Percentiles rank a stretch among this genome's conserved stretches.
Evolutionary conservation across 2,797 vertebrate genomes (phyloP).

Genomic region (Oryzias dopingdopingensis): DNA sequence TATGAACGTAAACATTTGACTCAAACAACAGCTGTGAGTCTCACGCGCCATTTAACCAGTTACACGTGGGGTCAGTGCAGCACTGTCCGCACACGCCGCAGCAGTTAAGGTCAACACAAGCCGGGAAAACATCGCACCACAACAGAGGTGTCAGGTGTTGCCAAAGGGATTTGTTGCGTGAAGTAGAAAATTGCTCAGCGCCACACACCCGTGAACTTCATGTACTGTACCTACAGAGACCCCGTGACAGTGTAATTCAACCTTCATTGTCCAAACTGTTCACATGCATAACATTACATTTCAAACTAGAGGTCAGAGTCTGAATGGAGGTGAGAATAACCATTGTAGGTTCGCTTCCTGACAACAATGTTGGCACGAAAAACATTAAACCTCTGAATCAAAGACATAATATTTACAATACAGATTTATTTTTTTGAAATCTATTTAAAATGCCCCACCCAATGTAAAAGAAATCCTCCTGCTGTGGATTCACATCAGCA

Average conservation of each 20-base stretch:
- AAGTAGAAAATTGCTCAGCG: conserved; percentile 29
- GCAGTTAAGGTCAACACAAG: not conserved
- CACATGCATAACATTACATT: not conserved
- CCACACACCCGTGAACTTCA: not conserved
- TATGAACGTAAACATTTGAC: not conserved
- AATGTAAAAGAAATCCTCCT: no score
- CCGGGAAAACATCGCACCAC: conserved; percentile 18
- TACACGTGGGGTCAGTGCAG: not conserved
- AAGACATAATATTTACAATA: no score
- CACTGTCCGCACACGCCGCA: not conserved
- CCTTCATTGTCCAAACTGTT: no score
- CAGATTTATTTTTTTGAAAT: no score
- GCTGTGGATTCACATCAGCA: no score
- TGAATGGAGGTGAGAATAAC: no score
- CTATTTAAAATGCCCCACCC: no score
- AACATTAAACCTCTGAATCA: no score
- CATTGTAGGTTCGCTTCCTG: no score
- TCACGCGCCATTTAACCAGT: not conserved
- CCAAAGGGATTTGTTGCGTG: conserved; percentile 6
- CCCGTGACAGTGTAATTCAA: conserved; percentile 3
- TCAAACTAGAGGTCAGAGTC: not conserved
- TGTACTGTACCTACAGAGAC: not conserved
- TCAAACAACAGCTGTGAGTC: conserved; percentile 25
- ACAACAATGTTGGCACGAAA: no score
- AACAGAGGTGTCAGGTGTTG: conserved; percentile 23